phyloP scores from a whole-genome alignment of 2,888 invertebrate species.

The Muschampia plurimacula region DNA sequence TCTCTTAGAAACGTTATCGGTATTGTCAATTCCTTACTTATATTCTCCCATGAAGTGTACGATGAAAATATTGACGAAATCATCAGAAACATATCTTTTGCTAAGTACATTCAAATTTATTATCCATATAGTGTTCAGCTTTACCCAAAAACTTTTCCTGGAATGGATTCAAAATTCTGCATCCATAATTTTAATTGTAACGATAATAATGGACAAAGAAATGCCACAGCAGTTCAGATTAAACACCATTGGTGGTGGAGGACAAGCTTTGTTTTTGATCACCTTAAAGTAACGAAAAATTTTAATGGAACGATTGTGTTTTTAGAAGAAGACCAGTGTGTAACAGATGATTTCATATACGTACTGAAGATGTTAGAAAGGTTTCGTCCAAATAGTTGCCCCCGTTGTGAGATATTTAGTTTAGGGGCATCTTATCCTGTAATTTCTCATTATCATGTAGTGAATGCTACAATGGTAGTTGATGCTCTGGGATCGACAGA shows the following conservation, averaged over 20 bases:
- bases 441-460: conserved; percentile 42
- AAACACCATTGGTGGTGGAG: conserved; percentile 69
- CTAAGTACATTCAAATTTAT: conserved; percentile 58
- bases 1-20: conserved; percentile 52
- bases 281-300: conserved; percentile 51
- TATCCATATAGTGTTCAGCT: conserved; percentile 59
- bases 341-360: conserved; percentile 57
- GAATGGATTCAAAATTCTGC: conserved; percentile 54
- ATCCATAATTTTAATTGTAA: conserved; percentile 47
- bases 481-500: conserved; percentile 51
- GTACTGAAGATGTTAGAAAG: conserved; percentile 50
- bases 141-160: conserved; percentile 59
- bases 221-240: conserved; percentile 50
- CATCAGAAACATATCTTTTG: conserved; percentile 44
- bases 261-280: conserved; percentile 57
- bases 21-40: conserved; percentile 53
- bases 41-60: conserved; percentile 54
- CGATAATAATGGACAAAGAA: conserved; percentile 45
- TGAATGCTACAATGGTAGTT: conserved; percentile 43
- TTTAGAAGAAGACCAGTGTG: conserved; percentile 52
- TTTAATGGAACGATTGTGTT: conserved; percentile 49
- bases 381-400: conserved; percentile 45
- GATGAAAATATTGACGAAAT: conserved; percentile 45
- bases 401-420: conserved; percentile 56
- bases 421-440: conserved; percentile 52